Base-by-base conservation (phyloP, 2,113 vertebrate genomes). In the Formicarius rufipectus region DNA sequence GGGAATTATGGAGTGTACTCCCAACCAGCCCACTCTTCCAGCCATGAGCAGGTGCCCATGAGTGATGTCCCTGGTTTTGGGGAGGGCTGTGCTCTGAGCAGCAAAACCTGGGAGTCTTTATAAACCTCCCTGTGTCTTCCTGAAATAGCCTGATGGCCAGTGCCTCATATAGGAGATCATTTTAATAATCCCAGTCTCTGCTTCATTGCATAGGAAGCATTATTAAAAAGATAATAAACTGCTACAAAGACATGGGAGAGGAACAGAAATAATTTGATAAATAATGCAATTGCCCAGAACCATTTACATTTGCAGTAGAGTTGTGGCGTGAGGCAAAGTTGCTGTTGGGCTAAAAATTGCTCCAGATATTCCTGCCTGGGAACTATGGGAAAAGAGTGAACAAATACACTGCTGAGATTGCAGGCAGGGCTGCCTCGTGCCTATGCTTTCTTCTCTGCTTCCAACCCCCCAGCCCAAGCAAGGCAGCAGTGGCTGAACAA, bases 181-280 rank as follows among this genome's bases (percentile, higher is more conserved):
- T 96, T 92, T 88, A 92, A 95, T 90, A 81, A 88, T 91, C 79
- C 67, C 50, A 35, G 39, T 27, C 67, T 22, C 66, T 89, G 84
- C 80, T 49, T 83, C 85, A 16, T 10, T 93, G 92, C 64, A 4
- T 37, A 40, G 56, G 59, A 67, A 74, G 60, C 39, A 4, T 95
- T 94, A 86, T 83, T 88, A 49, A 56, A 92, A 90, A 85, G 79
- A 79, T 60, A 90, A 92, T 91, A 72, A 94, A 78, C 78, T 37
- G 82, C 75, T 74, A 37, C 75, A 55, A 33, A 77, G 95, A 47
- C 25, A 4, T 28, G 59, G 1, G 13, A 75, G 74, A 42, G 63
- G 92, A 88, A 64, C 14, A 76, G 77, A 87, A 94, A 93, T 93
- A 88, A 92, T 97, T 90, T 59, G 88, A 97, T 95, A 92, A 97